A percentile compares a stretch with the other conserved stretches of the same genome.
Conservation (phyloP, 2,797 vertebrate species). For the Apodemus agrarius region DNA sequence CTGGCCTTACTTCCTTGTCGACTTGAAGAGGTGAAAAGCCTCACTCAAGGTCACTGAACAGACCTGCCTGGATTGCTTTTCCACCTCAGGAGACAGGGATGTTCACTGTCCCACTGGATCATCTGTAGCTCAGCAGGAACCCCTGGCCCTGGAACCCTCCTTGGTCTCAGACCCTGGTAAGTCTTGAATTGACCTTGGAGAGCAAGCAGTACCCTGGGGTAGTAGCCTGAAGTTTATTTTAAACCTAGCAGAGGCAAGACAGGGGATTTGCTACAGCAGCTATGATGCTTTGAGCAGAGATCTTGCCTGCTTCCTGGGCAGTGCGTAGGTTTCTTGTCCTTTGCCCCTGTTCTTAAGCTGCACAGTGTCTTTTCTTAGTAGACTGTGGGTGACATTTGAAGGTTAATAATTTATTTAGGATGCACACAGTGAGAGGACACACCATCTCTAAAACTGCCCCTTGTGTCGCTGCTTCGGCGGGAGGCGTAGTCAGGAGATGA, state of each 20-base stretch:
- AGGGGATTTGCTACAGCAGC: no score
- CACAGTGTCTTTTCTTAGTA: rapidly evolving
- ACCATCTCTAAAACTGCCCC: background rate
- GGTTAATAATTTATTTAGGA: background rate
- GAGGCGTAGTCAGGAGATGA: background rate
- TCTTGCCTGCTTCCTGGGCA: rapidly evolving
- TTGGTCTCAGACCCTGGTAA: background rate
- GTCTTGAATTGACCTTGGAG: background rate
- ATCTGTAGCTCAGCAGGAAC: background rate
- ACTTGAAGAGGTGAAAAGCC: background rate
- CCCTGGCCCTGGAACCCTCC: background rate
- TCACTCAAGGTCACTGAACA: rapidly evolving
- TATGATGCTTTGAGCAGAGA: rapidly evolving
- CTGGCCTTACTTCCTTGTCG: background rate
- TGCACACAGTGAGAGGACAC: background rate
- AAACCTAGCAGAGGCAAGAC: background rate
- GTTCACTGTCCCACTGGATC: background rate
- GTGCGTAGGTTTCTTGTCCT: rapidly evolving
- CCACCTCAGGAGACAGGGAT: background rate
- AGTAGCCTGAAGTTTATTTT: background rate
- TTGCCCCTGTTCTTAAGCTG: background rate
- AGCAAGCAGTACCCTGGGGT: background rate
- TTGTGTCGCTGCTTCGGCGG: rapidly evolving
- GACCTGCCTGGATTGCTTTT: background rate
- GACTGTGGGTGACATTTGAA: background rate